These are phyloP conservation scores for Neoseiulus cucumeris DNA, from an alignment of 1,140 invertebrate genomes.

Conservation along the genomic window DNA sequence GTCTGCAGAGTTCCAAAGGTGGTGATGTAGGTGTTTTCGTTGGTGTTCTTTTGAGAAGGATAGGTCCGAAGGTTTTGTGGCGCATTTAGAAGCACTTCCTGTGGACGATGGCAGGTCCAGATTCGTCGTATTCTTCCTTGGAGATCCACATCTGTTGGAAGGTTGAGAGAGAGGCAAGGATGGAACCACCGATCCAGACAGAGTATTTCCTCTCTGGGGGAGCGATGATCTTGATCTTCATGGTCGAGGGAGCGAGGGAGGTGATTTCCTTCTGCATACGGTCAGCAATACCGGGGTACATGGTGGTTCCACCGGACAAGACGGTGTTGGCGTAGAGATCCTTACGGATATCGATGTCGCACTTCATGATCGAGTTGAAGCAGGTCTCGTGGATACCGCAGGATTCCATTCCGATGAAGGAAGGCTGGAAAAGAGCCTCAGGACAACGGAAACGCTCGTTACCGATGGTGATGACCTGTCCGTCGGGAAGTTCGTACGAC, in stretches of 20 bases:
- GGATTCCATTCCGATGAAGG: constrained; percentile 85
- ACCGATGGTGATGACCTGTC: constrained; percentile 79
- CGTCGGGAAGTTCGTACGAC: constrained; percentile 80
- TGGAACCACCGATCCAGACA: constrained; percentile 34
- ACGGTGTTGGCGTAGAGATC: constrained; percentile 61
- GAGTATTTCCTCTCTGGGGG: constrained; percentile 60
- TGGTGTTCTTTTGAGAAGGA: background rate
- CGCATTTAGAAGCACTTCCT: constrained; percentile 63
- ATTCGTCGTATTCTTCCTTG: constrained; percentile 47
- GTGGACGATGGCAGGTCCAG: constrained; percentile 56
- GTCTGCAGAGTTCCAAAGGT: background rate
- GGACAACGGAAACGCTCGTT: constrained; percentile 94
- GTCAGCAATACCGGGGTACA: constrained; percentile 76
- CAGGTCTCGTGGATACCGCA: constrained; percentile 83
- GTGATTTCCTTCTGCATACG: constrained; percentile 57
- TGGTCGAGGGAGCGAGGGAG: constrained; percentile 45
- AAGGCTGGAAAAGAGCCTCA: constrained; percentile 85
- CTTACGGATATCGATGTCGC: constrained; percentile 72
- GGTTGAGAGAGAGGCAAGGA: constrained; percentile 31
- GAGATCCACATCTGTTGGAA: constrained; percentile 40
- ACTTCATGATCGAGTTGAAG: constrained; percentile 94
- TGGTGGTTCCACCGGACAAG: constrained; percentile 74
- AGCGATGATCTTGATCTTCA: constrained; percentile 63
- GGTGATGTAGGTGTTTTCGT: background rate
- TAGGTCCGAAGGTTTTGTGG: background rate